Evolutionary conservation across 2,113 vertebrate genomes (phyloP), one percentile per base, ranked within the genome.

Genomic region (Hydrolagus affinis): DNA sequence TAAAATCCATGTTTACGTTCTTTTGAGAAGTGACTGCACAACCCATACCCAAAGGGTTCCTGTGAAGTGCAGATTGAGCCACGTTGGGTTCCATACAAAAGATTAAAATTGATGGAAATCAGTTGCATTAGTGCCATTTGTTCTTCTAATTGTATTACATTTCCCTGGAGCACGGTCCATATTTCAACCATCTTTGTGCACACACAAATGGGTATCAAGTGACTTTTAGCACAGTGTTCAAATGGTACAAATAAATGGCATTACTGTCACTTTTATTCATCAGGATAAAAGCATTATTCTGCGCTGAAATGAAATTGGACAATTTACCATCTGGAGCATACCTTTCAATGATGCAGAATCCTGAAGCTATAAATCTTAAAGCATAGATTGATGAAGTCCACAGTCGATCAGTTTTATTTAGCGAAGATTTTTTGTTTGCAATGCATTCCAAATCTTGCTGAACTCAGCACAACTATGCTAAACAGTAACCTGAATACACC

Each of bases 131-230:
- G 11, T 10, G 44, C 44, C 6, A 44, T 10, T 3, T 83, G 78
- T 28, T 83, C 66, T 66, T 23, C 25, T 66, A 66, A 62, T 80
- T 80, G 76, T 57, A 59, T 25, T 80, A 12, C 76, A 1, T 80
- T 80, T 28, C 77, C 59, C 77, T 1, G 28, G 77, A 28, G 77
- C 21, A 80, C 30, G 28, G 77, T 80, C 60, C 62, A 66, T 80
- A 80, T 80, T 80, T 80, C 64, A 23, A 64, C n/a, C 64, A 60
- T 23, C 25, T 80, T 80, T 64, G 77, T 64, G 77, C 25, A 62
- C 25, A 28, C 23, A 28, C 28, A 80, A 80, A 80, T 62, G 23
- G 64, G 6, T 15, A 80, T 60, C 28, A 66, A 62, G 12, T 59
- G 62, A 80, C 14, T 17, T 80, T 80, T 80, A 28, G 70, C 1